Evolutionary conservation across 2,888 invertebrate species (phyloP), one percentile per base, ranked within the genome.

Genomic region (Ceraclea dissimilis): DNA sequence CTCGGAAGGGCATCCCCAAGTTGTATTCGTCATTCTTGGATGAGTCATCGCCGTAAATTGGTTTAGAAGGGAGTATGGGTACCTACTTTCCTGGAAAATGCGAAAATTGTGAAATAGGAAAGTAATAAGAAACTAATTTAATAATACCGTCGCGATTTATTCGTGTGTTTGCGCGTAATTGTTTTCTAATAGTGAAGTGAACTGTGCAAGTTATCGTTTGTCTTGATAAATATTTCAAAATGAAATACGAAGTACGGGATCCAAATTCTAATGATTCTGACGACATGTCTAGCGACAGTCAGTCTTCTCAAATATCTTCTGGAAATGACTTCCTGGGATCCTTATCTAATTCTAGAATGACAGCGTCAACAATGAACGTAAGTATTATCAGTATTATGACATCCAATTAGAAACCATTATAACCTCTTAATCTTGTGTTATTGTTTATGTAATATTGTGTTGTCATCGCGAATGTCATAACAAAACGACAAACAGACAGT

Each of bases 171-270:
- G 39, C 16, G 13, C 13, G 13, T 39, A 16, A 8, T 39, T 39
- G n/a, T 39, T 39, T n/a, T 39, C 8, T 31, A 31, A 31, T 31
- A 31, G 11, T 31, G 22, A n/a, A n/a, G n/a, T n/a, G n/a, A n/a
- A 49, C 22, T 49, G 26, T 49, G 17, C 22, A 49, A 49, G 17
- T 17, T n/a, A 16, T 49, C 6, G 11, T 17, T 49, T 2, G 49
- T 26, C n/a, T 49, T 48, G 17, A 20, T 18, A 26, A 26, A 26
- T 26, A 26, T n/a, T 16, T 49, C 49, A 17, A 53, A 44, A 82
- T 82, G 81, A 81, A 81, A 76, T 72, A 80, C 63, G 81, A 82
- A 67, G 75, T 79, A 58, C 78, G 79, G 71, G 82, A 81, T 68
- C 77, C 74, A 64, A 74, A 79, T 63, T 81, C 81, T 63, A 81